A percentile compares a stretch with the other conserved stretches of the same genome.
phyloP scores from a whole-genome alignment of 2,888 invertebrate genomes.

The Diarsia brunnea region DNA sequence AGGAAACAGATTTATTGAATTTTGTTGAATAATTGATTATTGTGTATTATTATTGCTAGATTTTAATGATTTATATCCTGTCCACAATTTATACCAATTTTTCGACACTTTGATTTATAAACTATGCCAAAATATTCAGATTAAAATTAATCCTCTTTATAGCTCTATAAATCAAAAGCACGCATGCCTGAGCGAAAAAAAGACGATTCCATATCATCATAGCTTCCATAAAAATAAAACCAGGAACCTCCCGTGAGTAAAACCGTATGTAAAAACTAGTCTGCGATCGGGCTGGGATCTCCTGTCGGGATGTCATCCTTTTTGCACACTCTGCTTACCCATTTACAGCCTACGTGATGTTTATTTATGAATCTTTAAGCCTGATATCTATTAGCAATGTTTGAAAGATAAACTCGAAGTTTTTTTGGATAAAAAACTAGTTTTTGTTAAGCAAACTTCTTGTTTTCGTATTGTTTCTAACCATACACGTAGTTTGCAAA shows the following conservation, averaged over 20 bases:
- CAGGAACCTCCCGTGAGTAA: slow-evolving; percentile 42
- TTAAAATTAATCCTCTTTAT: slow-evolving; percentile 45
- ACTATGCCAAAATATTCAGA: slow-evolving; percentile 31
- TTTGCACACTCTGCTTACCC: slow-evolving; percentile 73
- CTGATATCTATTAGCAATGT: slow-evolving; percentile 63
- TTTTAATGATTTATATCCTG: slow-evolving; percentile 9
- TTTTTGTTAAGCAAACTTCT: slow-evolving; percentile 42
- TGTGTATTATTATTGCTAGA: too few relatives aligned
- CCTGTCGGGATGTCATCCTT: slow-evolving; percentile 74
- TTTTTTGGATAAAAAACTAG: slow-evolving; percentile 35
- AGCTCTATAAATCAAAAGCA: slow-evolving; percentile 52
- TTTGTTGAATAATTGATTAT: neutral
- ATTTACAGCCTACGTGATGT: slow-evolving; percentile 80
- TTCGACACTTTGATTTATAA: slow-evolving; percentile 30
- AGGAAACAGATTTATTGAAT: neutral
- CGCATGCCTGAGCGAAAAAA: slow-evolving; percentile 2
- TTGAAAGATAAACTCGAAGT: slow-evolving; percentile 26
- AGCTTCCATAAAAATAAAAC: slow-evolving; percentile 58
- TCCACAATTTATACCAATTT: slow-evolving; percentile 4
- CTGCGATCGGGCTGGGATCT: slow-evolving; percentile 45
- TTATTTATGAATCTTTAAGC: slow-evolving; percentile 80
- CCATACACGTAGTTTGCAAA: slow-evolving; percentile 47
- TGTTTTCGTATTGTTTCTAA: slow-evolving; percentile 50
- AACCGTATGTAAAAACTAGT: slow-evolving; percentile 62
- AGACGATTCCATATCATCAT: slow-evolving; percentile 48